Conservation (phyloP, 2,888 invertebrate genomes). For the Calliopum simillimum region DNA sequence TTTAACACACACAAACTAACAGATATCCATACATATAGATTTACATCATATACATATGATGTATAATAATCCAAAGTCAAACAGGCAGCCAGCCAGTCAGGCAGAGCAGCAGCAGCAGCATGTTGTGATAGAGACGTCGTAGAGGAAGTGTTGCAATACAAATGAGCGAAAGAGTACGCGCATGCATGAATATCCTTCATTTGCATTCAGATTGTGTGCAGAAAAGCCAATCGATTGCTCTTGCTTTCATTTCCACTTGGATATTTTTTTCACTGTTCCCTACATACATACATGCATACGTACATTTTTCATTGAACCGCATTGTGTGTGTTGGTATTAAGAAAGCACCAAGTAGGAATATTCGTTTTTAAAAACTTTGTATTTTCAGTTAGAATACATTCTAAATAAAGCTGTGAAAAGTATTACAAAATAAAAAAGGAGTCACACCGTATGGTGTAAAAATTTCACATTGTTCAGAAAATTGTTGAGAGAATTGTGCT, state of each 20-base stretch:
- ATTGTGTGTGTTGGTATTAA: not conserved
- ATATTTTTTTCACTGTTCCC: not conserved
- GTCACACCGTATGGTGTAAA: no score
- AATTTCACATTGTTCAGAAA: no score
- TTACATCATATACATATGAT: not conserved
- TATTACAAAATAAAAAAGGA: no score
- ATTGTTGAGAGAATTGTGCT: no score
- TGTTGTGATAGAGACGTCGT: not conserved
- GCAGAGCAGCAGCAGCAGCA: conserved; percentile 4
- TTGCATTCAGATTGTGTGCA: conserved; percentile 27
- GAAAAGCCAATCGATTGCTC: conserved; percentile 25
- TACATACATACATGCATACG: no score
- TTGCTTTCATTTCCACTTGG: not conserved
- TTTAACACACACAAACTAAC: not conserved
- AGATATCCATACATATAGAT: conserved; percentile 1
- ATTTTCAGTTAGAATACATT: no score
- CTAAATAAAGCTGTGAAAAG: no score
- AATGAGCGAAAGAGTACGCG: not conserved
- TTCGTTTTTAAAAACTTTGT: no score
- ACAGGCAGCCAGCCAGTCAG: not conserved
- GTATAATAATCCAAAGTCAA: conserved; percentile 19
- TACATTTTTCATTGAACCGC: conserved; percentile 15
- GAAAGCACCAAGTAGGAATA: no score
- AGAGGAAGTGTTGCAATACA: not conserved
- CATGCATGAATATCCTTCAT: conserved; percentile 22